These are phyloP conservation scores for Strigamia crassipes DNA, from an alignment of 2,888 invertebrate genomes.

Conservation along the genomic window DNA sequence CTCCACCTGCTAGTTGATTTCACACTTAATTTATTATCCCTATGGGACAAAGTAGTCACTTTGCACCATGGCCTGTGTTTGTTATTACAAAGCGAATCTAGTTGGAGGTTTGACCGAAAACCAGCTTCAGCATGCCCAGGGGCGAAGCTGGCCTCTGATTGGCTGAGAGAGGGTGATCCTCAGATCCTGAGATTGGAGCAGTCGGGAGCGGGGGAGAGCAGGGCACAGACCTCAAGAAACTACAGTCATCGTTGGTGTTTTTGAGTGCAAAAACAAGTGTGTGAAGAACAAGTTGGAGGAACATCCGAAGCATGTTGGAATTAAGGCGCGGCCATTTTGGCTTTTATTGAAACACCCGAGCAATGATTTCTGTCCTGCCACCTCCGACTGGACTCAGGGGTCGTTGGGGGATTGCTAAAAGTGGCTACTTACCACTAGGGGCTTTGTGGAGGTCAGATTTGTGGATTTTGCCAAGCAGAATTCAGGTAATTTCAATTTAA, in stretches of 20 bases:
- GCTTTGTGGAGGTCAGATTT: not conserved
- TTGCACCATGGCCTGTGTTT: not conserved
- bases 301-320: not conserved
- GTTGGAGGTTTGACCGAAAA: not conserved
- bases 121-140: not conserved
- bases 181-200: conserved; percentile 1
- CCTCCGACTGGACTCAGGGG: conserved; percentile 5
- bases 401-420: not conserved
- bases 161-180: conserved; percentile 8
- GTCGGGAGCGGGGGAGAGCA: not conserved
- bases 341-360: not conserved
- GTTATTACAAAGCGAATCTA: not conserved
- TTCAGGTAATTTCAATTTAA: not conserved
- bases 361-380: conserved; percentile 6
- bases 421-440: not conserved
- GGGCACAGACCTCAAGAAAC: conserved; percentile 11
- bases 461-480: conserved; percentile 14
- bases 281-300: not conserved
- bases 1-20: not conserved
- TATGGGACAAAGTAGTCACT: not conserved
- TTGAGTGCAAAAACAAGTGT: conserved; percentile 2
- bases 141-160: not conserved
- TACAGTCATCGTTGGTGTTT: not conserved
- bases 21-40: conserved; percentile 29
- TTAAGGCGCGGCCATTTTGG: not conserved